These are phyloP conservation scores for Trachelus troglodyta DNA, from an alignment of 2,888 invertebrate species.

Conservation along the genomic window DNA sequence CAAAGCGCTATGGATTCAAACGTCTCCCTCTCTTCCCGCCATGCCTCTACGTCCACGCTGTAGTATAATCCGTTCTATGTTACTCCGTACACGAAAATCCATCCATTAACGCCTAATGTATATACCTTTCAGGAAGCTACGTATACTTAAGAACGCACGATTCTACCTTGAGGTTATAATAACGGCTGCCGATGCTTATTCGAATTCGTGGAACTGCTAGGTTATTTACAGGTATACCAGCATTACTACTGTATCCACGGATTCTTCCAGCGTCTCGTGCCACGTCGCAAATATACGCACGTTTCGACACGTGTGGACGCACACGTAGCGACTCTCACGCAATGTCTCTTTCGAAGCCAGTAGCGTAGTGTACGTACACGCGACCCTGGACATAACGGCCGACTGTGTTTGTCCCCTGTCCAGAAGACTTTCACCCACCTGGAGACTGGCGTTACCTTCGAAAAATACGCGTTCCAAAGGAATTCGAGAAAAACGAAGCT, in stretches of 20 bases:
- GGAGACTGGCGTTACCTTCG: background rate
- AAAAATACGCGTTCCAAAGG: background rate
- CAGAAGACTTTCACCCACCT: background rate
- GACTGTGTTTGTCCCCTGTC: background rate
- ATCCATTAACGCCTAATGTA: background rate
- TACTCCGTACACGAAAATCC: background rate
- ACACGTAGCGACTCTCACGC: background rate
- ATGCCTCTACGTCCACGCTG: background rate
- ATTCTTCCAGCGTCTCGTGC: background rate
- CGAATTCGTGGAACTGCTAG: background rate
- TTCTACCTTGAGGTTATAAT: background rate
- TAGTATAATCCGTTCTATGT: background rate
- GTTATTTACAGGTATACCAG: background rate
- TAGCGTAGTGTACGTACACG: background rate
- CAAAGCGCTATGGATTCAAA: background rate
- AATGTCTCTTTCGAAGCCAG: background rate
- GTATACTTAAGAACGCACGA: background rate
- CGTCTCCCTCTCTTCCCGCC: background rate
- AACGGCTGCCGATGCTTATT: background rate
- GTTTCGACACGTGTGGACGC: background rate
- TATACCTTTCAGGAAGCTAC: background rate
- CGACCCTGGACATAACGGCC: background rate
- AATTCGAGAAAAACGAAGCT: background rate
- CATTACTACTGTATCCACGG: background rate
- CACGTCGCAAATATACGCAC: background rate